A percentile compares a stretch with the other conserved stretches of the same genome.
Conservation (phyloP, 2,888 invertebrate genomes). For the Oscheius sp. region DNA sequence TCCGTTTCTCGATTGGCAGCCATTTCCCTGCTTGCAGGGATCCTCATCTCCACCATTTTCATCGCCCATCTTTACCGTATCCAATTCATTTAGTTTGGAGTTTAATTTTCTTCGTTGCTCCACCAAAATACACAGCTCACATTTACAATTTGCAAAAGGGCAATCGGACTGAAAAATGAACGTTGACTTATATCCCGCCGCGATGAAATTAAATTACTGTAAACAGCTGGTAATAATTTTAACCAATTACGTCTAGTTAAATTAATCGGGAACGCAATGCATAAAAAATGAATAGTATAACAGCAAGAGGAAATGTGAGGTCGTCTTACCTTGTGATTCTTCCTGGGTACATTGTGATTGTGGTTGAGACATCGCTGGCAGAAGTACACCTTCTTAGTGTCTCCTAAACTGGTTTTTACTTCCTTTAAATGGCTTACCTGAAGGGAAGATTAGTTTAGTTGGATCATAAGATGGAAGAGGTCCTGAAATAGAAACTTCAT, state of each 20-base stretch:
- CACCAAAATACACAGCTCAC: slow-evolving; percentile 61
- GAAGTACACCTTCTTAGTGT: slow-evolving; percentile 65
- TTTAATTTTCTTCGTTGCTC: slow-evolving; percentile 63
- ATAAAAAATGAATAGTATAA: not conserved
- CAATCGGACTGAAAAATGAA: slow-evolving; percentile 56
- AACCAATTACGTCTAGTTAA: no score
- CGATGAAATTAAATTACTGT: not conserved
- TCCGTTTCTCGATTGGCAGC: not conserved
- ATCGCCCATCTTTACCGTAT: slow-evolving; percentile 31
- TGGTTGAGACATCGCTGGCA: slow-evolving; percentile 72
- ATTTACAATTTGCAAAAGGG: slow-evolving; percentile 61
- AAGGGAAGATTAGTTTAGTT: not conserved
- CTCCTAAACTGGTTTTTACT: slow-evolving; percentile 27
- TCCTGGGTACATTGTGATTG: slow-evolving; percentile 61
- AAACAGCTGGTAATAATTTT: slow-evolving; percentile 5
- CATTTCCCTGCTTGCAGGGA: slow-evolving; percentile 10
- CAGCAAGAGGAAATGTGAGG: not conserved
- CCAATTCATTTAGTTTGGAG: slow-evolving; percentile 61
- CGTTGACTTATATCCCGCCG: not conserved
- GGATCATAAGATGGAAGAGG: not conserved
- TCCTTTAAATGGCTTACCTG: not conserved
- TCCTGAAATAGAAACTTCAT: not conserved
- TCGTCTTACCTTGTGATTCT: slow-evolving; percentile 65
- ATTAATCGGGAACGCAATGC: no score
- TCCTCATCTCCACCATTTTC: slow-evolving; percentile 1